These are phyloP conservation scores for Hydractinia echinata DNA, from an alignment of 30 jellyfish, hydroid and myxozoan species.

Conservation along the genomic window DNA sequence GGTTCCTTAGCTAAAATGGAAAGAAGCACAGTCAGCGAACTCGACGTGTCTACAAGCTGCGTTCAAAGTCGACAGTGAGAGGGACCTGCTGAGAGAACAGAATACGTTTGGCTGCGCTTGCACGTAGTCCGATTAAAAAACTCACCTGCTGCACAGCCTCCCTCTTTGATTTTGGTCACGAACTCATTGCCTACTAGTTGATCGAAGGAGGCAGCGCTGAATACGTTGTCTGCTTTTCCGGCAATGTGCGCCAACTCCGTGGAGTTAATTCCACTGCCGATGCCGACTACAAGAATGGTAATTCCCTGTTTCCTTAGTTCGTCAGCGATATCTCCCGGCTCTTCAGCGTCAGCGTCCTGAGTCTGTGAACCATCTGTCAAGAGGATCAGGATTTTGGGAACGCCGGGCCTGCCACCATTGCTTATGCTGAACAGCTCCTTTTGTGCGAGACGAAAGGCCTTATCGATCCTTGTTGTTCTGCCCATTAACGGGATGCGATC, in stretches of 20 bases:
- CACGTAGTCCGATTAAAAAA: not conserved
- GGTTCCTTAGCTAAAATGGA: slow-evolving; percentile 2
- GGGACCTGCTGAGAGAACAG: no score
- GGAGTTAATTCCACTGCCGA: not conserved
- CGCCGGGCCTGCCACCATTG: slow-evolving; percentile 7
- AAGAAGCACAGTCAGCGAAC: no score
- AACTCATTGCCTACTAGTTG: not conserved
- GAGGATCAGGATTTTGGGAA: not conserved
- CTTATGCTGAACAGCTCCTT: not conserved
- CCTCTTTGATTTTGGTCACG: not conserved
- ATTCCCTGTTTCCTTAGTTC: not conserved
- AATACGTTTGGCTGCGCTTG: no score
- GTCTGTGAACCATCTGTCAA: slow-evolving; percentile 4
- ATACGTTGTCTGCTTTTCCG: not conserved
- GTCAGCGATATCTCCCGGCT: slow-evolving; percentile 8
- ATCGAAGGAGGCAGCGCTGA: not conserved
- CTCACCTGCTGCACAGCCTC: slow-evolving; percentile 2
- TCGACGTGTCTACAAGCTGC: no score
- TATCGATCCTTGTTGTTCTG: not conserved
- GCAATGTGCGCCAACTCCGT: slow-evolving; percentile 11
- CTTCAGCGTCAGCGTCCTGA: not conserved
- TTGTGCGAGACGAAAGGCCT: not conserved
- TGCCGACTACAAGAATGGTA: not conserved
- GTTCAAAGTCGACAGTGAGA: no score
- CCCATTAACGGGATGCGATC: slow-evolving; percentile 1